These are phyloP conservation scores for Echinarachnius parma DNA, from an alignment of 53 echinoderm and acorn worm species.

Conservation along the genomic window DNA sequence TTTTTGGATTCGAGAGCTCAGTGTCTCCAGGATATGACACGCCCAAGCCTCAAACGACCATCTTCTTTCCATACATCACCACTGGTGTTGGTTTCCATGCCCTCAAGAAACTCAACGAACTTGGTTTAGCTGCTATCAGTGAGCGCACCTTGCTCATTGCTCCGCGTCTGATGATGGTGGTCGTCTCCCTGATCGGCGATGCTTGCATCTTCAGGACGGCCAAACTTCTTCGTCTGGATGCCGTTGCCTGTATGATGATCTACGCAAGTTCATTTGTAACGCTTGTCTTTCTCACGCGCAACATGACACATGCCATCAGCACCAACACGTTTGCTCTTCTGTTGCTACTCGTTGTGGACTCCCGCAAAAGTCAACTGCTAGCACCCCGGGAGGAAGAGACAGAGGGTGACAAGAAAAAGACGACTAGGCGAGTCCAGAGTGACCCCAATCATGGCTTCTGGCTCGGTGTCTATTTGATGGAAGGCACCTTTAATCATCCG, in stretches of 20 bases:
- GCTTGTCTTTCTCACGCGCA: constrained; percentile 66
- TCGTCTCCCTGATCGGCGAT: constrained; percentile 65
- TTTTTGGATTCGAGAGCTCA: constrained; percentile 66
- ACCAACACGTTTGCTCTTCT: constrained; percentile 61
- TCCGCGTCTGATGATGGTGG: constrained; percentile 70
- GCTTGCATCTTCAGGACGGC: constrained; percentile 66
- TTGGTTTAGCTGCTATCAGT: constrained; percentile 40
- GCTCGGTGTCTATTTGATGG: constrained; percentile 68
- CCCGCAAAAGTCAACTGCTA: constrained; percentile 63
- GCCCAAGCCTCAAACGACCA: constrained; percentile 59
- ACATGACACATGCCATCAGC: constrained; percentile 76
- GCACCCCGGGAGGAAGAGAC: no score
- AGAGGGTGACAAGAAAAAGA: no score
- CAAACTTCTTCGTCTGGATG: constrained; percentile 53
- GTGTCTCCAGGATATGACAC: constrained; percentile 77
- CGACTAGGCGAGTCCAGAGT: constrained; percentile 8
- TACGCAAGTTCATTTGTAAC: constrained; percentile 79
- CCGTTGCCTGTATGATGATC: constrained; percentile 57
- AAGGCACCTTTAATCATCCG: constrained; percentile 75
- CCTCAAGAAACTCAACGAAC: constrained; percentile 36
- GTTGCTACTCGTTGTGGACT: constrained; percentile 65
- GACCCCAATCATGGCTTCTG: constrained; percentile 60
- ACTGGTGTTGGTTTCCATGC: constrained; percentile 54
- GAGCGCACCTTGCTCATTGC: constrained; percentile 58
- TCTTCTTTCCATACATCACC: constrained; percentile 79